Evolutionary conservation across 2,113 vertebrate species (phyloP).

Genomic region (Geococcyx californianus): DNA sequence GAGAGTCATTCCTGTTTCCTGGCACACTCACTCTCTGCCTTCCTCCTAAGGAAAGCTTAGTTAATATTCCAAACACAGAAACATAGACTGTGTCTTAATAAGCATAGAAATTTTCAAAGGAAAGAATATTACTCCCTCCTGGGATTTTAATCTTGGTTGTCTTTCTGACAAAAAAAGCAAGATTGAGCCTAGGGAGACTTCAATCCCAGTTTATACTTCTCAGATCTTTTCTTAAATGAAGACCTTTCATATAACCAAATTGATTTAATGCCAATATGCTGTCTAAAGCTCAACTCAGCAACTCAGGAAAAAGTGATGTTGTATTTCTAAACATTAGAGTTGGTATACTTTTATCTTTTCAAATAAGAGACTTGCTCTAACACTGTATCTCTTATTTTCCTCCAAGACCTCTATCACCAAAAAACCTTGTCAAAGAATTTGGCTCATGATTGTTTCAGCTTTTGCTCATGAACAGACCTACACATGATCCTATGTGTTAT

Average conservation of each 20-base stretch:
- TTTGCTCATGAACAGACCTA: not conserved
- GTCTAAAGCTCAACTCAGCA: slow-evolving; percentile 5
- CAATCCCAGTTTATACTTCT: not conserved
- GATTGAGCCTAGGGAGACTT: not conserved
- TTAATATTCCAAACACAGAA: slow-evolving; percentile 21
- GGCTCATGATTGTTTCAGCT: not conserved
- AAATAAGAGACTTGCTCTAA: not conserved
- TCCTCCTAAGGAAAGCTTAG: not conserved
- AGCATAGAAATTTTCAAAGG: not conserved
- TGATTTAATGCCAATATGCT: slow-evolving; percentile 22
- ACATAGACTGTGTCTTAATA: not conserved
- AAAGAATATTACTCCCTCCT: not conserved
- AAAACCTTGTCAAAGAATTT: not conserved
- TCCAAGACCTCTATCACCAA: not conserved
- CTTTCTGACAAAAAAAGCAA: not conserved
- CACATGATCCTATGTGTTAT: not conserved
- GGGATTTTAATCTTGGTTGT: slow-evolving; percentile 1
- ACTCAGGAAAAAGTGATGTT: not conserved
- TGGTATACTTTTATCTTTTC: not conserved
- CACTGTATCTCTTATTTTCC: not conserved
- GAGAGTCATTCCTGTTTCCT: not conserved
- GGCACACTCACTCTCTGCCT: not conserved
- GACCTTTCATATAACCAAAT: not conserved
- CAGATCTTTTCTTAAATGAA: not conserved
- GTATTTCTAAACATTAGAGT: not conserved